Conservation (phyloP, 1,140 invertebrate genomes). For the Odontomachus brunneus region DNA sequence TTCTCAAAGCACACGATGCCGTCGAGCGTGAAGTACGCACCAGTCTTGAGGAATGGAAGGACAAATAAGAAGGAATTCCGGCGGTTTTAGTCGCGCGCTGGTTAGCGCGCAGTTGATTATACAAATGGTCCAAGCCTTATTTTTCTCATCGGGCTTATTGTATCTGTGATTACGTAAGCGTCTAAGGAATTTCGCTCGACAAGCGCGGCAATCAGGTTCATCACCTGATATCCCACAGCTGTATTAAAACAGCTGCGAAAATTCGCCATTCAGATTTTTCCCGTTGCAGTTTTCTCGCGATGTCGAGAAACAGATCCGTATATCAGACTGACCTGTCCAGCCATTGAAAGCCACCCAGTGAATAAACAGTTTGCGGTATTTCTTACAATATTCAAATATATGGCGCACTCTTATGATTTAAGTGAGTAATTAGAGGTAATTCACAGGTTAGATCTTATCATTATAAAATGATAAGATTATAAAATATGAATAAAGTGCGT, state of each 20-base stretch:
- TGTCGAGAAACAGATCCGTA: no score
- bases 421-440: no score
- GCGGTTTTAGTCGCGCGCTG: background rate
- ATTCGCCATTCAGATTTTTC: slow-evolving; percentile 51
- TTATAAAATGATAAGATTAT: no score
- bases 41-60: slow-evolving; percentile 12
- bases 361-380: no score
- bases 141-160: slow-evolving; percentile 55
- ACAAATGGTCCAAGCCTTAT: slow-evolving; percentile 59
- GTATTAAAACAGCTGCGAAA: slow-evolving; percentile 66
- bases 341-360: no score
- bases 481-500: no score
- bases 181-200: slow-evolving; percentile 48
- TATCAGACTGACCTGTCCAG: no score
- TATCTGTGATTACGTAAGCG: slow-evolving; percentile 44
- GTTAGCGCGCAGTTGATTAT: slow-evolving; percentile 45
- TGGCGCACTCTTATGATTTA: no score
- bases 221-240: slow-evolving; percentile 50
- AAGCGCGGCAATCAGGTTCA: slow-evolving; percentile 51
- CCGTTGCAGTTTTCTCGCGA: slow-evolving; percentile 18
- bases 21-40: slow-evolving; percentile 17
- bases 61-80: slow-evolving; percentile 62
- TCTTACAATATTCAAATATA: no score
- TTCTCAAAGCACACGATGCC: background rate
- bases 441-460: no score